Evolutionary conservation across 2,888 invertebrate species (phyloP), one percentile per base, ranked within the genome.

Genomic region (Mellilla xanthometata): DNA sequence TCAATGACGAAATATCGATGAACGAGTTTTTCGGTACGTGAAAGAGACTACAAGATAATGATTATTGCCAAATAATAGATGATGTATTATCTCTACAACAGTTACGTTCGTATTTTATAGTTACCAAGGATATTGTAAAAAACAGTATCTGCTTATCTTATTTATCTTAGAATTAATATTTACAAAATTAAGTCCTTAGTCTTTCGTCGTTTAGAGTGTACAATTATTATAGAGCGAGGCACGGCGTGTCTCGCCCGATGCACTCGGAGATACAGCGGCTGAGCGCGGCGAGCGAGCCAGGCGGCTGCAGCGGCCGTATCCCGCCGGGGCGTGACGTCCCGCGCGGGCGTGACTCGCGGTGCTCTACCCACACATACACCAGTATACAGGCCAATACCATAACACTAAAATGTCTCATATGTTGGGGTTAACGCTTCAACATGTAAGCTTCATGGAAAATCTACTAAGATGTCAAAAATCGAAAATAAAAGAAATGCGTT

Each of bases 71-170:
- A 83, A 79, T 75, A 77, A 80, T 71, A 69, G 76, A 81, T 75
- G 72, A 78, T 72, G n/a, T 10, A 74, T 75, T 76, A 79, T 78
- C 64, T 68, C 84, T 87, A 88, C 85, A 85, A 87, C 84, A 86
- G 81, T 85, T 81, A 84, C 76, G 78, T 76, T 77, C 76, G 78
- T 78, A 75, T 74, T 72, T 73, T 19, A 19, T 36, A 36, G 76
- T 81, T 81, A 80, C 72, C 76, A 87, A 87, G 68, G 73, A 86
- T 88, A 88, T 86, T 84, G 85, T 89, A 88, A 86, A 88, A 89
- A 89, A 89, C 85, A 81, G 84, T 84, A 75, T 83, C 75, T 70
- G 76, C 82, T 83, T 84, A 85, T 62, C 72, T 81, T 77, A 66
- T 60, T 48, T 76, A 78, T 62, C 86, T 87, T 84, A 86, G 54